Evolutionary conservation across 2,797 vertebrate species (phyloP), one percentile per base, ranked within the genome.

Genomic region (Tenualosa thibaudeaui): DNA sequence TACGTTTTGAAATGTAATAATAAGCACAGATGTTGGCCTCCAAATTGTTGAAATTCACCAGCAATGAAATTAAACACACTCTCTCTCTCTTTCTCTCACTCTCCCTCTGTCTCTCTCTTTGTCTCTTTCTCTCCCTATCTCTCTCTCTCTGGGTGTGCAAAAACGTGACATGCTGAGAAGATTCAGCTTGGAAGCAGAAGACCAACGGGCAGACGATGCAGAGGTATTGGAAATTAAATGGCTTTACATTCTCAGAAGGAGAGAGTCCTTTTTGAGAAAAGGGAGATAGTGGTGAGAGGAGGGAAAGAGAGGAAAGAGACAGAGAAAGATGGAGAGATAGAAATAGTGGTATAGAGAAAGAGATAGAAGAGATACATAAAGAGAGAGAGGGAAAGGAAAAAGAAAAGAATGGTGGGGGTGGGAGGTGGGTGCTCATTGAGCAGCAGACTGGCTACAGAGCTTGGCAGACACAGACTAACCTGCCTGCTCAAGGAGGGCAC

Each of bases 321-420:
- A 17, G 60, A 40, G 26, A 24, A 12, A 56, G 46, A 75, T 40
- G 37, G 68, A 71, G 46, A 50, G 53, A 81, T 6, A 22, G n/a
- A 60, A 12, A 31, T 31, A 81, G 53, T 31, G 24, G n/a, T 50
- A 0, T 3, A 31, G 22, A 26, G 31, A 50, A 7, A 54, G 81
- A 54, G 31, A 54, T 5, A 31, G 81, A 53, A 46, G 31, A 22
- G 58, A 24, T 2, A 31, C 31, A 31, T 31, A 31, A 31, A 46
- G 22, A 24, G 68, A 50, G 46, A 84, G 65, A 81, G 83, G 43
- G 75, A 84, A 24, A 78, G 68, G 31, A 31, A 84, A 50, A 31
- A 12, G 0, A 9, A 50, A 19, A 53, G 8, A 6, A 7, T 46
- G 31, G 31, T 46, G 19, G 49, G 24, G 81, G 22, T 49, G 40